These are phyloP conservation scores for Hylaeus volcanicus DNA, from an alignment of 1,140 invertebrate species.

Conservation along the genomic window DNA sequence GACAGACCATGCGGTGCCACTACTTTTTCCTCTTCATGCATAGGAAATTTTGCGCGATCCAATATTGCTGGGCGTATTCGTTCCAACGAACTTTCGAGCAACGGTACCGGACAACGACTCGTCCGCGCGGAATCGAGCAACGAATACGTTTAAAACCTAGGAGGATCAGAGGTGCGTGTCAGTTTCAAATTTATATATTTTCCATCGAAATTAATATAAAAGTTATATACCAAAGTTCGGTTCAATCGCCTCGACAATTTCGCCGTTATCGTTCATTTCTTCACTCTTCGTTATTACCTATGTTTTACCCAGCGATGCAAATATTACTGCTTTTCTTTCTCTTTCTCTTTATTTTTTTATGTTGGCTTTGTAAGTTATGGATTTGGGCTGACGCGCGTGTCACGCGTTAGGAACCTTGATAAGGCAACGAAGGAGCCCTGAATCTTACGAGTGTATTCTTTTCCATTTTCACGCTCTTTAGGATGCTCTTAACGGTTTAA, in stretches of 20 bases:
- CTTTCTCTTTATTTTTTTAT: slow-evolving; percentile 21
- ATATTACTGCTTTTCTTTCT: slow-evolving; percentile 12
- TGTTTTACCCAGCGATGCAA: slow-evolving; percentile 43
- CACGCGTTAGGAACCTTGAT: slow-evolving; percentile 71
- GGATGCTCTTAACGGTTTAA: slow-evolving; percentile 23
- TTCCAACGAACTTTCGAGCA: background rate
- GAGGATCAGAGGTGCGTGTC: background rate
- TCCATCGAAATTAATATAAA: slow-evolving; percentile 24
- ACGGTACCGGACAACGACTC: background rate
- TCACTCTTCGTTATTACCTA: slow-evolving; percentile 27
- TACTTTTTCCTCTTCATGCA: slow-evolving; percentile 6
- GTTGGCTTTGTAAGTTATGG: slow-evolving; percentile 42
- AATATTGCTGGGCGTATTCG: background rate
- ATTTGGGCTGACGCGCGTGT: slow-evolving; percentile 51
- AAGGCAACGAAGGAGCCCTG: slow-evolving; percentile 74
- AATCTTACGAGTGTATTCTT: slow-evolving; percentile 57
- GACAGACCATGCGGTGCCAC: slow-evolving; percentile 10
- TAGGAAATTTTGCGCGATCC: slow-evolving; percentile 16
- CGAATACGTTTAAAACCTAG: background rate
- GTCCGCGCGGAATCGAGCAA: background rate
- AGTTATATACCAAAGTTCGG: slow-evolving; percentile 14
- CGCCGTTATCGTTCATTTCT: slow-evolving; percentile 1
- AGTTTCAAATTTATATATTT: slow-evolving; percentile 1
- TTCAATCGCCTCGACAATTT: background rate
- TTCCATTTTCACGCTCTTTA: slow-evolving; percentile 24